These are phyloP conservation scores for Lasioglossum oenotherae DNA, from an alignment of 2,888 invertebrate genomes.

Conservation along the genomic window DNA sequence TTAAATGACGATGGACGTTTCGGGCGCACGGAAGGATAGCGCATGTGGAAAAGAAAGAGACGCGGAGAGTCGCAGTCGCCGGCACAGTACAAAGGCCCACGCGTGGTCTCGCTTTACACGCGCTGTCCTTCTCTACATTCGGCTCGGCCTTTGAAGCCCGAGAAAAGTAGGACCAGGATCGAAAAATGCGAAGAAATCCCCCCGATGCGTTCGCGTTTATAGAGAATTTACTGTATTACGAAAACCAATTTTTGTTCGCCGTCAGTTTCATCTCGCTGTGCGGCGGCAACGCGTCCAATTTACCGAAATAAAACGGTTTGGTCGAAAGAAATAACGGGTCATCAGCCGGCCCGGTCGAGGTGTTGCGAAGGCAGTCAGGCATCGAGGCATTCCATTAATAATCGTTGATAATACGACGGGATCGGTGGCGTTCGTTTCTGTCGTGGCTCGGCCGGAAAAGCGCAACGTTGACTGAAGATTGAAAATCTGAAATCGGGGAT, in stretches of 20 bases:
- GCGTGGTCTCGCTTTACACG: no score
- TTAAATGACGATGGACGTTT: no score
- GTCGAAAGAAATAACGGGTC: background rate
- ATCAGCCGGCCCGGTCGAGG: background rate
- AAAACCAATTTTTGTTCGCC: background rate
- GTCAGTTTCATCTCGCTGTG: background rate
- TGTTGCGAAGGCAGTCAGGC: background rate
- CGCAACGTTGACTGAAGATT: conserved; percentile 71
- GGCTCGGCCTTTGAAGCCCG: no score
- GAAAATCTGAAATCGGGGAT: conserved; percentile 65
- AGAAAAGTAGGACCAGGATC: no score
- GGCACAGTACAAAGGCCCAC: no score
- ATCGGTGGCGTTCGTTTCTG: conserved; percentile 3
- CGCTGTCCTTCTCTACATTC: no score
- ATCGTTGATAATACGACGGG: conserved; percentile 50
- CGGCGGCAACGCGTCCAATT: background rate
- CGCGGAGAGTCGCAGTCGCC: no score
- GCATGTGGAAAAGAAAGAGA: no score
- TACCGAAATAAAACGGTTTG: background rate
- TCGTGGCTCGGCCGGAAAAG: conserved; percentile 29
- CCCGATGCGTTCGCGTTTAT: no score
- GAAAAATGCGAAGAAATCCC: no score
- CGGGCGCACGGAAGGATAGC: no score
- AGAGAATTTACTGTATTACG: no score
- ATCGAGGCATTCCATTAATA: conserved; percentile 55